A percentile compares a stretch with the other conserved stretches of the same genome.
Conservation (phyloP, 2,797 vertebrate species). For the Pampus argenteus region DNA sequence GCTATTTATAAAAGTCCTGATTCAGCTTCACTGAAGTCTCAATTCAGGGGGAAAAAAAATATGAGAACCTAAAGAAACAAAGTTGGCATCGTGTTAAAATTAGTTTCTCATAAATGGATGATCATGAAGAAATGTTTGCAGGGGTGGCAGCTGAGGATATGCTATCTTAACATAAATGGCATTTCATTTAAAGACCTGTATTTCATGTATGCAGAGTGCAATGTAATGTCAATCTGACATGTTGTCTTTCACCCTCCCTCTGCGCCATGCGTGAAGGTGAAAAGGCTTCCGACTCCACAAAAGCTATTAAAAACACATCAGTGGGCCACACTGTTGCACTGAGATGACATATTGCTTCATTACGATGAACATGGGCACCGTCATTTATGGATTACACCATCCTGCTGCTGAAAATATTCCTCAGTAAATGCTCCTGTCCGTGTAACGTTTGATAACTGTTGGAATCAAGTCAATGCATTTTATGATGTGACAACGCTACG, state of each 20-base stretch:
- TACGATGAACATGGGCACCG: background rate
- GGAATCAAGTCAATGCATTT: too few species aligned
- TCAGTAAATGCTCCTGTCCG: background rate
- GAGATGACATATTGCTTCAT: background rate
- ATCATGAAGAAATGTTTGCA: background rate
- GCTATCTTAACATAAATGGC: background rate
- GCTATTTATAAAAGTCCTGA: slow-evolving; percentile 80
- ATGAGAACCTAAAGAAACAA: slow-evolving; percentile 42
- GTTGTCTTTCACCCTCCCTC: background rate
- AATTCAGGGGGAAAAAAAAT: slow-evolving; percentile 41
- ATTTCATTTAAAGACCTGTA: background rate
- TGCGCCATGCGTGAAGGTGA: slow-evolving; percentile 5
- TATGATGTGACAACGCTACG: too few species aligned
- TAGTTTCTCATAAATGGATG: background rate
- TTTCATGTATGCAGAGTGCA: background rate
- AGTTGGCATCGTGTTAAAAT: too few species aligned
- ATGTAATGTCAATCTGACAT: slow-evolving; percentile 1
- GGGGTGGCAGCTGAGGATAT: background rate
- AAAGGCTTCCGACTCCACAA: slow-evolving; percentile 3
- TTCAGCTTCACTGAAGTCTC: slow-evolving; percentile 73
- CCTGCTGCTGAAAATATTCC: background rate
- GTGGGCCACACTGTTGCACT: background rate
- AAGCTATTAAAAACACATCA: too few species aligned
- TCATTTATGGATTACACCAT: background rate
- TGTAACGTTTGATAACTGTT: background rate